These are phyloP conservation scores for Sardina pilchardus DNA, from an alignment of 2,113 vertebrate species.

Conservation along the genomic window DNA sequence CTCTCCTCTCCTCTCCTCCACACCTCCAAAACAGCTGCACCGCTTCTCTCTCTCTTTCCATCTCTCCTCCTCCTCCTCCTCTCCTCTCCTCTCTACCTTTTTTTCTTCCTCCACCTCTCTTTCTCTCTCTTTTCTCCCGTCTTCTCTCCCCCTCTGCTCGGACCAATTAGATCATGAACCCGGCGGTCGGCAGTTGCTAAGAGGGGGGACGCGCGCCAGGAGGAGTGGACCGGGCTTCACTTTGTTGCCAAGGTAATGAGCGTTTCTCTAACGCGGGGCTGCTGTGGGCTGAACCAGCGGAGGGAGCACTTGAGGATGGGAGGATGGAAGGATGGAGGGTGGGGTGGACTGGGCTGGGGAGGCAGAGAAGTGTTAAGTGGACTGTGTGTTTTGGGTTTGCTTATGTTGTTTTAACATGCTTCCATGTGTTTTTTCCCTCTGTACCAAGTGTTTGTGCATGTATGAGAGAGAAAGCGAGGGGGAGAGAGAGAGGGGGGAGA, in stretches of 20 bases:
- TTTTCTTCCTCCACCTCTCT: neutral
- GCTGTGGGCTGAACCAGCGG: conserved; percentile 17
- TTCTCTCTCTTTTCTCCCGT: neutral
- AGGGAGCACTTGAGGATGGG: neutral
- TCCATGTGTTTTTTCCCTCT: neutral
- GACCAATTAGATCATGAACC: conserved; percentile 51
- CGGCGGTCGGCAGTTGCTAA: conserved; percentile 55
- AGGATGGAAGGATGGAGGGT: too few species aligned
- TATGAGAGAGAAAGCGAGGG: neutral
- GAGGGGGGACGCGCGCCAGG: conserved; percentile 38
- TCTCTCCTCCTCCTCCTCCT: neutral
- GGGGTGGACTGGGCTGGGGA: too few species aligned
- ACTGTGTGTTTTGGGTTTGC: neutral
- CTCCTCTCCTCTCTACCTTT: neutral
- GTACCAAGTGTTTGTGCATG: neutral
- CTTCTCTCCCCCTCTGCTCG: conserved; percentile 29
- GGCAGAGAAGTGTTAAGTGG: neutral
- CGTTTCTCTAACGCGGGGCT: conserved; percentile 33
- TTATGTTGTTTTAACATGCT: neutral
- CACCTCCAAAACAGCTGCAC: neutral
- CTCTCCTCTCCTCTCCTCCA: neutral
- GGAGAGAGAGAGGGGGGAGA: neutral
- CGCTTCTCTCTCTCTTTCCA: conserved; percentile 2
- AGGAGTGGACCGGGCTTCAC: conserved; percentile 45
- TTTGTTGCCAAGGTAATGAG: conserved; percentile 60